Percentiles rank a stretch among this genome's conserved stretches.
Evolutionary conservation across 64 coral and sea anemone species (phyloP).

Genomic region (Porites lutea): DNA sequence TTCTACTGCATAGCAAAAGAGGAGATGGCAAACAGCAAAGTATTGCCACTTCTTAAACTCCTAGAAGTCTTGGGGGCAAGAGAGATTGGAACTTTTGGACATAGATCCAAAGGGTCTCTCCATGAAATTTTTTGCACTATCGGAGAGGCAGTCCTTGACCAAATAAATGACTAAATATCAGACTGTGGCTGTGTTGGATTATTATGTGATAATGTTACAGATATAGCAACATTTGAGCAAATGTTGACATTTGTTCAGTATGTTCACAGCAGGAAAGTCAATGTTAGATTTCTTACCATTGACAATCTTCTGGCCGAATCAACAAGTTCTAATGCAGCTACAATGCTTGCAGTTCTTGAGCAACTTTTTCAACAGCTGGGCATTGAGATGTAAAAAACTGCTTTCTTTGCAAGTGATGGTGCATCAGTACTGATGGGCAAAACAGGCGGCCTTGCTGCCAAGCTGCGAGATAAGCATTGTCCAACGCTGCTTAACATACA

Average conservation of each 20-base stretch:
- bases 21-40: not conserved
- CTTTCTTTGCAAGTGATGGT: constrained; percentile 12
- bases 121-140: constrained; percentile 9
- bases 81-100: constrained; percentile 5
- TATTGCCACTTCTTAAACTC: constrained; percentile 3
- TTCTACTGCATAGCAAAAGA: not conserved
- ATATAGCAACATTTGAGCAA: not conserved
- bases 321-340: not conserved
- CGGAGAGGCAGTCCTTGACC: not conserved
- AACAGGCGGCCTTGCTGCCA: constrained; percentile 21
- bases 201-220: constrained; percentile 1
- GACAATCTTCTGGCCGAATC: not conserved
- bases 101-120: constrained; percentile 6
- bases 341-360: constrained; percentile 1
- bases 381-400: constrained; percentile 7
- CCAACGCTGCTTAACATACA: constrained; percentile 11
- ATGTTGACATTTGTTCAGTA: constrained; percentile 9
- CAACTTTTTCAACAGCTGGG: not conserved
- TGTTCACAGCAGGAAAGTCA: constrained; percentile 3
- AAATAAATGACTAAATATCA: not conserved
- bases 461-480: constrained; percentile 7
- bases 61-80: not conserved
- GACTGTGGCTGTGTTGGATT: not conserved
- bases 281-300: not conserved
- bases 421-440: constrained; percentile 12